Base-by-base conservation (phyloP, 1,140 invertebrate genomes). In the Cylas formicarius region DNA sequence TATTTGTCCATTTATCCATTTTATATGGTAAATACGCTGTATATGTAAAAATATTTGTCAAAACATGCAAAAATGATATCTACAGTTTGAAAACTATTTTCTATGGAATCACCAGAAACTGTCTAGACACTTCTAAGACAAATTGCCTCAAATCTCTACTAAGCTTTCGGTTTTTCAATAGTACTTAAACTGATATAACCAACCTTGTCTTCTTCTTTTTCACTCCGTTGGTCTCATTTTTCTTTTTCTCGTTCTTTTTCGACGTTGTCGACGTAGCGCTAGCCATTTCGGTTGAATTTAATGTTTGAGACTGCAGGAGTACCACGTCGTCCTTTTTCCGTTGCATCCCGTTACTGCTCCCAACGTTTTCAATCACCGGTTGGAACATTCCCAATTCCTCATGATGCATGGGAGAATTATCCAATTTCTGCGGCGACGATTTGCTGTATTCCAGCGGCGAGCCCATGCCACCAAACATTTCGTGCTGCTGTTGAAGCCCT, bases 141-240 rank as follows among this genome's bases (percentile, higher is more conserved):
- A n/a, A 8, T 18, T 11, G n/a, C 6, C 13, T 32, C 13, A 17
- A 31, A 11, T 31, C 34, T 42, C 14, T 20, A 17, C 20, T n/a
- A n/a, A n/a, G n/a, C n/a, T n/a, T n/a, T n/a, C n/a, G n/a, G n/a
- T n/a, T n/a, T n/a, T n/a, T n/a, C n/a, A n/a, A n/a, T n/a, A n/a
- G n/a, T n/a, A n/a, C n/a, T n/a, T n/a, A n/a, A n/a, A n/a, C n/a
- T n/a, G n/a, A n/a, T n/a, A n/a, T n/a, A n/a, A 39, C 57, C 64
- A 66, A 91, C 89, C 88, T 86, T 16, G 89, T 93, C 72, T 93
- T 92, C 67, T 93, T 93, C 67, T 93, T 92, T 60, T 92, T 92
- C 3, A 90, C 86, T 18, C 85, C 83, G 61, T 87, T 89, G 53
- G 85, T 87, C 52, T 86, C 85, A 49, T 73, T 77, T 63, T 90